Evolutionary conservation across 2,797 vertebrate species (phyloP).

Genomic region (Dipus sagitta): DNA sequence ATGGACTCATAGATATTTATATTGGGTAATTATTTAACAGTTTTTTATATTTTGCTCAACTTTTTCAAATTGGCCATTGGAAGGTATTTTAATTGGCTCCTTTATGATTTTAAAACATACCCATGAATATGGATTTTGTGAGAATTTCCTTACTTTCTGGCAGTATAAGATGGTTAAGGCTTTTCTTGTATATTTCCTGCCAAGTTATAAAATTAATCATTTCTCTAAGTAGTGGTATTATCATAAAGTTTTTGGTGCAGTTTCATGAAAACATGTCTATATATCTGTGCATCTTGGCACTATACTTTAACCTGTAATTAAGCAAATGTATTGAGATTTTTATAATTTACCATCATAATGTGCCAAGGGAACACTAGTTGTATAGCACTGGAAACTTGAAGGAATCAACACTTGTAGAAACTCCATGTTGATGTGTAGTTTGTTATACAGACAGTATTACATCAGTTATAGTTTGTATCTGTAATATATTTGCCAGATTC

Average conservation of each 20-base stretch:
- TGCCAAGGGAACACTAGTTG: background rate
- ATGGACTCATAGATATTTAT: background rate
- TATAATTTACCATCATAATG: background rate
- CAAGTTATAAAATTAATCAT: background rate
- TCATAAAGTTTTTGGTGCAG: background rate
- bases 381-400: background rate
- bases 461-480: background rate
- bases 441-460: background rate
- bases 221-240: background rate
- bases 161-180: background rate
- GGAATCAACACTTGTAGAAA: background rate
- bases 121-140: background rate
- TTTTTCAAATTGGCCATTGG: background rate
- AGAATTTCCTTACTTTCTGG: background rate
- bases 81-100: background rate
- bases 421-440: background rate
- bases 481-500: background rate
- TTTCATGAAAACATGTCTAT: constrained; percentile 23
- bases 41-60: background rate
- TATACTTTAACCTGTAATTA: constrained; percentile 21
- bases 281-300: background rate
- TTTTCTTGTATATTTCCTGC: constrained; percentile 9
- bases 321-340: constrained; percentile 23
- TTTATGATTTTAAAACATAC: background rate
- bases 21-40: background rate